phyloP scores from a whole-genome alignment of 2,888 invertebrate species.

The Eucriotettix oculatus region DNA sequence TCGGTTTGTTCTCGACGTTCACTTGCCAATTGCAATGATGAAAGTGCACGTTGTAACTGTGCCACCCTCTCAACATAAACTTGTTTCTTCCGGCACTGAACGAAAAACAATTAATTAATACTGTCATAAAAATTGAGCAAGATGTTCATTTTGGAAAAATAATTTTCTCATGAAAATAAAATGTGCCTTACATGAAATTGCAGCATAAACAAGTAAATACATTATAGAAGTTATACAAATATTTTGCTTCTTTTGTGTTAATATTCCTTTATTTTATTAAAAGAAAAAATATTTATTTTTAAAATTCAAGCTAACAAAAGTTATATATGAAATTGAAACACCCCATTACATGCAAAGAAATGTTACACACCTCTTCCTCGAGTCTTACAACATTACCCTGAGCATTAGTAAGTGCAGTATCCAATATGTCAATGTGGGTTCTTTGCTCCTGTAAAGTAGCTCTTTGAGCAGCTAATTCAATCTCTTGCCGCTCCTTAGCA shows the following conservation, averaged over 20 bases:
- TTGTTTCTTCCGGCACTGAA: slow-evolving; percentile 64
- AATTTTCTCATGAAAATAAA: no score
- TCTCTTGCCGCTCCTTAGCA: slow-evolving; percentile 81
- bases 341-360: background rate
- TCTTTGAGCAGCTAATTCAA: slow-evolving; percentile 76
- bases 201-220: no score
- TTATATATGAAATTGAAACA: background rate
- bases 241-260: no score
- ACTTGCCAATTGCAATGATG: slow-evolving; percentile 64
- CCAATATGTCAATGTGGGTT: slow-evolving; percentile 82
- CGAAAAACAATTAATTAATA: slow-evolving; percentile 1
- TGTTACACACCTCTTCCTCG: slow-evolving; percentile 62
- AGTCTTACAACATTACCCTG: slow-evolving; percentile 74
- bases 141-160: background rate
- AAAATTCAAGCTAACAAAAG: background rate
- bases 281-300: no score
- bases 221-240: no score
- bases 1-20: slow-evolving; percentile 76
- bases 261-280: no score
- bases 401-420: slow-evolving; percentile 79
- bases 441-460: slow-evolving; percentile 82
- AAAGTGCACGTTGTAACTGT: slow-evolving; percentile 65
- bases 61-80: slow-evolving; percentile 70
- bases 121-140: background rate
- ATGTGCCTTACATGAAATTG: no score